A percentile compares a stretch with the other conserved stretches of the same genome.
Conservation (phyloP, 2,113 vertebrate species). For the Caracal caracal region DNA sequence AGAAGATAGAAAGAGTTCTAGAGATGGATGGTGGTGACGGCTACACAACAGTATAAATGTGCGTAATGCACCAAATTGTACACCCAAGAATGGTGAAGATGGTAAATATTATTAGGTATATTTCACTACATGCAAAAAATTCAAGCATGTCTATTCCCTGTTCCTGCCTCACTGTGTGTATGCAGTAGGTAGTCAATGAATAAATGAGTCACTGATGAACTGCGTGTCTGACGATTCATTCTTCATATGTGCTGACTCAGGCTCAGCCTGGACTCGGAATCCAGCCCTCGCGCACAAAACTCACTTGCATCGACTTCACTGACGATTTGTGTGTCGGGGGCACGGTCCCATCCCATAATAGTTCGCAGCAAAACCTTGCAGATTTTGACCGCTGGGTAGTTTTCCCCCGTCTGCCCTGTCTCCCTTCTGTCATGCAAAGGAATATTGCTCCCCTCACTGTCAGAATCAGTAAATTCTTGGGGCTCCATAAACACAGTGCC, state of each 20-base stretch:
- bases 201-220: not conserved
- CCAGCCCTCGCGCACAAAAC: no score
- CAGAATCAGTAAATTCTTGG: not conserved
- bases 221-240: not conserved
- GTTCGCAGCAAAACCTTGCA: not conserved
- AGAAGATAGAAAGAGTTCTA: not conserved
- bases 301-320: not conserved
- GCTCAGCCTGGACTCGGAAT: not conserved
- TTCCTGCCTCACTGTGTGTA: not conserved
- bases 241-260: not conserved
- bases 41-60: no score
- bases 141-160: not conserved
- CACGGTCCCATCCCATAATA: not conserved
- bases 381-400: not conserved
- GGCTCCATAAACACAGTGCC: not conserved
- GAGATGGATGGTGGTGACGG: not conserved
- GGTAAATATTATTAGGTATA: not conserved
- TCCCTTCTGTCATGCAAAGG: not conserved
- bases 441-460: not conserved
- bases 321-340: not conserved
- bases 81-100: not conserved
- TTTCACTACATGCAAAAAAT: not conserved
- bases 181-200: not conserved
- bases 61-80: not conserved
- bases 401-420: not conserved